Conservation (phyloP, 1,140 invertebrate genomes). For the Cotesia glomerata region DNA sequence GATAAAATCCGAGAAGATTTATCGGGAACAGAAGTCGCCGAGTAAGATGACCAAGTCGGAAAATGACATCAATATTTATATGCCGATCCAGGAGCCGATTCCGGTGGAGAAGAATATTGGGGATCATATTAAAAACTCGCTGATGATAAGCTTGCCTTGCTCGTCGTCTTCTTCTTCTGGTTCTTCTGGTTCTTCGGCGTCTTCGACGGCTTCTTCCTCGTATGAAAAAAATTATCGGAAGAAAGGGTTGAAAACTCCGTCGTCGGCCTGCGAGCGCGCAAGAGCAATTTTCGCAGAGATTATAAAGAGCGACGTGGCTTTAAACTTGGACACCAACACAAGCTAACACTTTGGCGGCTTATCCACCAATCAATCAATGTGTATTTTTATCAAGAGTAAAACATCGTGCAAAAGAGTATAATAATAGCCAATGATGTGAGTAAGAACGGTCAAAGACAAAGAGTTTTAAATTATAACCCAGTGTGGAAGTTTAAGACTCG, state of each 20-base stretch:
- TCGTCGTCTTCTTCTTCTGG: too few species aligned
- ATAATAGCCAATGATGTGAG: background rate
- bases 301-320: constrained; percentile 43
- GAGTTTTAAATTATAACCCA: too few species aligned
- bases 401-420: background rate
- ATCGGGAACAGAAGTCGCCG: constrained; percentile 19
- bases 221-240: background rate
- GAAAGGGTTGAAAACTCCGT: constrained; percentile 5
- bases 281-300: constrained; percentile 51
- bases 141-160: background rate
- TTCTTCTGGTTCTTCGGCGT: too few species aligned
- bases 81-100: constrained; percentile 28
- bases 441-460: background rate
- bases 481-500: too few species aligned
- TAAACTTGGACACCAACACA: constrained; percentile 32
- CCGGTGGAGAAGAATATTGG: constrained; percentile 46
- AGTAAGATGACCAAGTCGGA: constrained; percentile 53
- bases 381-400: background rate
- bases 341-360: constrained; percentile 19
- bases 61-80: constrained; percentile 41
- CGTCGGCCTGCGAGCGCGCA: constrained; percentile 43
- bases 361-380: background rate
- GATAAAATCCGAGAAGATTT: constrained; percentile 53
- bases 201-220: background rate
- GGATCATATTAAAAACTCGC: constrained; percentile 36